Evolutionary conservation across 2,113 vertebrate species (phyloP), one percentile per base, ranked within the genome.

Genomic region (Theropithecus gelada): DNA sequence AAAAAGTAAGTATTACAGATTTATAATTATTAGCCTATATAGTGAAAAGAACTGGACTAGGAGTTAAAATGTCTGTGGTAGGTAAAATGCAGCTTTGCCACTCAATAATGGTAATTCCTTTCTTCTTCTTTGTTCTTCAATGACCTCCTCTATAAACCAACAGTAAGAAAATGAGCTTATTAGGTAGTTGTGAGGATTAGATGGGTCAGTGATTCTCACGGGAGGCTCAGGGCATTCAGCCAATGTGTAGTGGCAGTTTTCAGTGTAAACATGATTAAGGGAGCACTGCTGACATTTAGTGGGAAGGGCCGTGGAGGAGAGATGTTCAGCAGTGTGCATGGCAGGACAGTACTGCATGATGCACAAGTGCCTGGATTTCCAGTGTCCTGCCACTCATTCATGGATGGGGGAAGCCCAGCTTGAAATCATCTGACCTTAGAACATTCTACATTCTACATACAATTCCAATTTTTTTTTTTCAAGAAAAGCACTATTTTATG

Each of bases 301-400:
- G 9, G 32, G 30, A 64, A 52, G n/a, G 52, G 57, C 76, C 35
- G n/a, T 20, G 10, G 11, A 16, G n/a, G 68, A n/a, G 12, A 32
- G 43, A 35, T 11, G 9, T 11, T 40, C 43, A 13, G 38, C 43
- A 11, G n/a, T 13, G 35, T 35, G 43, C 75, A 27, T 5, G 59
- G 16, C 16, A 45, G 27, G 1, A 0, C 16, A 9, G 4, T 40
- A 30, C 59, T 7, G 30, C 25, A 2, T 18, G 25, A 22, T 8
- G 16, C 16, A 35, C 12, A 70, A 22, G 27, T 11, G 32, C 11
- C 38, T 64, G 9, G 35, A 2, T 27, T 16, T 13, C 48, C 50
- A 50, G 3, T 40, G 13, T 2, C 38, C 48, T 7, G 4, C 32
- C 45, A 6, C 32, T 27, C 23, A 2, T 35, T 27, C 17, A 1